These are phyloP conservation scores for Athrips mouffetella DNA, from an alignment of 2,888 invertebrate species.

Conservation along the genomic window DNA sequence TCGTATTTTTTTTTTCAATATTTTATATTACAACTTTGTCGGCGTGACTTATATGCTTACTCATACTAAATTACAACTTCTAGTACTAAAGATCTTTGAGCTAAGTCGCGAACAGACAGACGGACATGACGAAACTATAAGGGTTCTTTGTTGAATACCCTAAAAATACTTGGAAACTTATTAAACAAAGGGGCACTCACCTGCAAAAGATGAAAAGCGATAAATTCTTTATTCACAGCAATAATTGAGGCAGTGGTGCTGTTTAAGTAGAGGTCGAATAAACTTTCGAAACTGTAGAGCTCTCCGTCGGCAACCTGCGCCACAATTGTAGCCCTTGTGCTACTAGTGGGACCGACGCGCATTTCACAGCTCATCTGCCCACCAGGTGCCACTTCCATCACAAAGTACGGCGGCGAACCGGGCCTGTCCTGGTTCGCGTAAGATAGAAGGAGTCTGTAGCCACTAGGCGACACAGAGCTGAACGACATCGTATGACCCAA, in stretches of 20 bases:
- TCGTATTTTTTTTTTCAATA: too few species aligned
- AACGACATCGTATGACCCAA: slow-evolving; percentile 64
- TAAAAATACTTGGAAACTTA: too few species aligned
- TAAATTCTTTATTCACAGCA: slow-evolving; percentile 67
- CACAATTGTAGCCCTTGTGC: slow-evolving; percentile 59
- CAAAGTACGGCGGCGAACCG: slow-evolving; percentile 57
- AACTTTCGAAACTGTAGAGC: slow-evolving; percentile 65
- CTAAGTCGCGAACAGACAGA: too few species aligned
- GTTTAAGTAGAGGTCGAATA: slow-evolving; percentile 61
- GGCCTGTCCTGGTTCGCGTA: slow-evolving; percentile 55
- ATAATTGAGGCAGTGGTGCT: slow-evolving; percentile 61
- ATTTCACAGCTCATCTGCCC: slow-evolving; percentile 69
- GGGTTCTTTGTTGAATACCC: too few species aligned
- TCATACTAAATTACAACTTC: too few species aligned
- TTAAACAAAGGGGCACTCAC: slow-evolving; percentile 37
- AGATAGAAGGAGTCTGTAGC: slow-evolving; percentile 62
- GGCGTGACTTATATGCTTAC: too few species aligned
- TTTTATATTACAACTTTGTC: too few species aligned
- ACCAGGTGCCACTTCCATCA: slow-evolving; percentile 70
- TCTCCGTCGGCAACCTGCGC: slow-evolving; percentile 63
- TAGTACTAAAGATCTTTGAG: too few species aligned
- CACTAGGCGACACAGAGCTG: slow-evolving; percentile 71
- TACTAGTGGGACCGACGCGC: slow-evolving; percentile 56
- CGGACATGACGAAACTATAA: too few species aligned
- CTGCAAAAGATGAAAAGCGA: slow-evolving; percentile 67